Evolutionary conservation across 1,140 invertebrate species (phyloP).

Genomic region (Lycorma delicatula): DNA sequence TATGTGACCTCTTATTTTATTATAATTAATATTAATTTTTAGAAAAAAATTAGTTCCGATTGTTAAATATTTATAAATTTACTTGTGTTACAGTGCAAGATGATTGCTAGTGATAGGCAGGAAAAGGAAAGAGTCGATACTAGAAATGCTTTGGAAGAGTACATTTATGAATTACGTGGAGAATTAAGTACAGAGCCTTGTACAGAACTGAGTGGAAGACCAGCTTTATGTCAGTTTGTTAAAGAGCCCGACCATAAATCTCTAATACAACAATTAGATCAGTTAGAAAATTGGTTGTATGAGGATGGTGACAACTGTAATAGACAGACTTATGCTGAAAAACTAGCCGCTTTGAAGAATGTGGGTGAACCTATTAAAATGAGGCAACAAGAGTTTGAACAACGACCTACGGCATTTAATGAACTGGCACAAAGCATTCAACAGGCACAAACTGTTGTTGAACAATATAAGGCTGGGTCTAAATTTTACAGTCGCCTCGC

Average conservation of each 20-base stretch:
- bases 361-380: conserved; percentile 79
- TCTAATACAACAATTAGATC: conserved; percentile 54
- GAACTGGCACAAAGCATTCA: conserved; percentile 64
- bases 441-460: conserved; percentile 62
- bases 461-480: conserved; percentile 55
- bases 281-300: conserved; percentile 94
- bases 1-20: no score
- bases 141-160: conserved; percentile 96
- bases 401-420: conserved; percentile 63
- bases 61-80: no score
- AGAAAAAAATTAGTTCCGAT: no score
- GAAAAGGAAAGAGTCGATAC: conserved; percentile 93
- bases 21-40: no score
- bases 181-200: conserved; percentile 57
- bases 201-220: conserved; percentile 27
- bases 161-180: conserved; percentile 90
- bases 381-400: conserved; percentile 66
- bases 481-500: conserved; percentile 76
- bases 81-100: conserved; percentile 54
- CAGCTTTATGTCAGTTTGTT: conserved; percentile 65
- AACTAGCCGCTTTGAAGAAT: conserved; percentile 51
- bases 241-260: conserved; percentile 57
- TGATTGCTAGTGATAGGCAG: conserved; percentile 79
- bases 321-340: conserved; percentile 68
- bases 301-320: conserved; percentile 88